These are phyloP conservation scores for Orbicella faveolata DNA, from an alignment of 64 coral and sea anemone species.

Conservation along the genomic window DNA sequence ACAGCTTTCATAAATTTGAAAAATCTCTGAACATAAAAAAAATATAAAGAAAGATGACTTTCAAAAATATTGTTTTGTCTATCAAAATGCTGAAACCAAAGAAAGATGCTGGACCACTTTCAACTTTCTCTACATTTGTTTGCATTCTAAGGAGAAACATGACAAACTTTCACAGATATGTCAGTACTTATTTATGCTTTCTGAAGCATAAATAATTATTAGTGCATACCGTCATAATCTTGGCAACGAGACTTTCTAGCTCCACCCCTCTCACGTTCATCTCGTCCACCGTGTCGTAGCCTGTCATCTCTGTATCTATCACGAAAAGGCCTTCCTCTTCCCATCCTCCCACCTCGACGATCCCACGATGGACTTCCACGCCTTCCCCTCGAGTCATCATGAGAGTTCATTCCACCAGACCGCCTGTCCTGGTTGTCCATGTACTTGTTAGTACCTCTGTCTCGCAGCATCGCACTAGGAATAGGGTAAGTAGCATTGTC, in stretches of 20 bases:
- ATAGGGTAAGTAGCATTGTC: constrained; percentile 49
- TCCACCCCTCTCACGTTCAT: constrained; percentile 49
- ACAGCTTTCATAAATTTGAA: no score
- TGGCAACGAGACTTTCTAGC: constrained; percentile 74
- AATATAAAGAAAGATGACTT: not conserved
- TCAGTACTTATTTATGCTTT: no score
- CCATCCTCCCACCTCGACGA: constrained; percentile 57
- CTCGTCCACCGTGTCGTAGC: constrained; percentile 20
- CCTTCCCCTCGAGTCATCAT: constrained; percentile 72
- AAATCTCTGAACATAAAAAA: not conserved
- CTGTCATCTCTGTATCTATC: constrained; percentile 67
- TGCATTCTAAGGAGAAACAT: no score
- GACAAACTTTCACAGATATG: no score
- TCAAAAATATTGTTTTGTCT: not conserved
- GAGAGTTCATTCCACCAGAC: constrained; percentile 2
- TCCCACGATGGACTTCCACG: constrained; percentile 51
- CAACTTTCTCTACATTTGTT: no score
- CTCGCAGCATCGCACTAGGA: constrained; percentile 38
- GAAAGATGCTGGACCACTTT: not conserved
- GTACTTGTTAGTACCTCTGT: constrained; percentile 14
- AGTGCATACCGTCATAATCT: constrained; percentile 93
- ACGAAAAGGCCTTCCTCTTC: not conserved
- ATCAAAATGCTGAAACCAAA: not conserved
- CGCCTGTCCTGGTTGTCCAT: not conserved
- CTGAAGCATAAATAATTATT: not conserved